Evolutionary conservation across 1,140 invertebrate species (phyloP), one percentile per base, ranked within the genome.

Genomic region (Drosophila auraria): DNA sequence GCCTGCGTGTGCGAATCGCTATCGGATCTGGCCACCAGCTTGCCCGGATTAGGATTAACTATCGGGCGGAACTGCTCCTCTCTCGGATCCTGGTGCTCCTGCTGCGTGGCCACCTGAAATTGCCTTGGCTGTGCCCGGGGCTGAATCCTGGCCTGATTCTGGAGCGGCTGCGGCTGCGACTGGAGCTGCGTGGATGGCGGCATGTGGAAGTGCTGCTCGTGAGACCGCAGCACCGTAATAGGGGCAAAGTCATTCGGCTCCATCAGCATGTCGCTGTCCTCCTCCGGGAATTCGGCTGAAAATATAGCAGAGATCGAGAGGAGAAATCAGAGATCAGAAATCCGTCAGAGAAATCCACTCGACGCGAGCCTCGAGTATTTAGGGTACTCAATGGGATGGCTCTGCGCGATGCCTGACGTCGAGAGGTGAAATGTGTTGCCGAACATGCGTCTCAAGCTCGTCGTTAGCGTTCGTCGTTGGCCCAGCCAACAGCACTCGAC

Each of bases 261-360:
- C 92, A 93, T 93, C 57, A 93, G 42, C 92, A 93, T 93, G 56
- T 93, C 92, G 25, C 75, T 80, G 61, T 93, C 91, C 59, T 93
- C 91, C 66, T 93, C 91, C 14, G 91, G 86, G 53, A 92, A 91
- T 30, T 92, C 84, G n/a, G 54, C 92, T 93, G 82, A 44, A 81
- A 83, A 44, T 40, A 44, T 44, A 25, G 56, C 23, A 50, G 1
- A 27, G 51, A 78, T 23, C 50, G 25, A 79, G 33, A 75, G 62
- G 40, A 30, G 58, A 47, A 47, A 68, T 30, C 25, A 59, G 15
- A 53, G 33, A 25, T 59, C 40, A 59, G 40, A 59, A 65, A 59
- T 49, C 17, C 36, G 40, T 65, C 20, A 53, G 20, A 45, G 54
- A 44, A 50, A 47, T 30, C 42, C 36, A 60, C 36, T 40, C 40